phyloP scores from a whole-genome alignment of 2,888 invertebrate species.

The Steinernema hermaphroditum region DNA sequence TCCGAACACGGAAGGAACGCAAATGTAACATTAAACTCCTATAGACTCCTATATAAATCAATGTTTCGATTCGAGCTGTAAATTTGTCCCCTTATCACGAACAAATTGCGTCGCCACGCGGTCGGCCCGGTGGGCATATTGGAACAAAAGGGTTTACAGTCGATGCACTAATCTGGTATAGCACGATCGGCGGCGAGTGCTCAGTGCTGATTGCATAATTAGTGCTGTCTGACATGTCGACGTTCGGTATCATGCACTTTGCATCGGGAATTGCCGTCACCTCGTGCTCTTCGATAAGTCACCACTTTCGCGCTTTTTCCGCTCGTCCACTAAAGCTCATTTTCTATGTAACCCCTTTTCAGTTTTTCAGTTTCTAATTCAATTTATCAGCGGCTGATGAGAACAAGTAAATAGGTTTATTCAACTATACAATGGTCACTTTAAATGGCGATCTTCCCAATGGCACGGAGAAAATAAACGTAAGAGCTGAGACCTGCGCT shows the following conservation, averaged over 20 bases:
- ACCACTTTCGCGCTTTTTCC: not conserved
- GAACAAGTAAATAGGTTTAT: not conserved
- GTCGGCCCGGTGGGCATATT: slow-evolving; percentile 27
- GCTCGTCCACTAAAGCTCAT: not conserved
- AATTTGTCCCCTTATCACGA: slow-evolving; percentile 26
- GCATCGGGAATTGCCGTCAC: not conserved
- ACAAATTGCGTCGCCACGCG: slow-evolving; percentile 3
- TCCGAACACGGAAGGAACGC: too few relatives aligned
- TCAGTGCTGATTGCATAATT: slow-evolving; percentile 23
- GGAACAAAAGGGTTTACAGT: slow-evolving; percentile 31
- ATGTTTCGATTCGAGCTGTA: slow-evolving; percentile 26
- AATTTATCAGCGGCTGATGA: slow-evolving; percentile 21
- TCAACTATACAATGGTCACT: not conserved
- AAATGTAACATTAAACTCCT: too few relatives aligned
- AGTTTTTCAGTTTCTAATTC: not conserved
- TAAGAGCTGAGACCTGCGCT: not conserved
- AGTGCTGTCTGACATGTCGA: slow-evolving; percentile 9
- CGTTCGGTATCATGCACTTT: not conserved
- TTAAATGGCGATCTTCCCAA: slow-evolving; percentile 11
- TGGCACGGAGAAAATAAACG: slow-evolving; percentile 19
- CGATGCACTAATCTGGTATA: slow-evolving; percentile 26
- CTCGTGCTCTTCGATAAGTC: not conserved
- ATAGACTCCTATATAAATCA: slow-evolving; percentile 19
- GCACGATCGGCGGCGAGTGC: slow-evolving; percentile 3
- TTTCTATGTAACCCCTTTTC: not conserved